Evolutionary conservation across 2,113 vertebrate genomes (phyloP), one percentile per base, ranked within the genome.

Genomic region (Desmodus rotundus): DNA sequence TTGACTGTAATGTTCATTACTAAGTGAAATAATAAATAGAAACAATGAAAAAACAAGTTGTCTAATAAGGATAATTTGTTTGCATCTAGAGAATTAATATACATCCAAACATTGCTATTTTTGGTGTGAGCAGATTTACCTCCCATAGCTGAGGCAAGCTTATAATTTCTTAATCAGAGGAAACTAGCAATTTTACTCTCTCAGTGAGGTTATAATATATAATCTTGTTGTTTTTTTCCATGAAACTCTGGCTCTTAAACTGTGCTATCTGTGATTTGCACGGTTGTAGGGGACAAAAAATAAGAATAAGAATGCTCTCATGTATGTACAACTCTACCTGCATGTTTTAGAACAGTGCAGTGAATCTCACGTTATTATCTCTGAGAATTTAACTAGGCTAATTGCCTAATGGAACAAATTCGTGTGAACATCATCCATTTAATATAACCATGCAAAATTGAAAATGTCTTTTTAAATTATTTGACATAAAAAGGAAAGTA

Each of bases 11-110:
- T 80, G 92, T 74, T 97, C 65, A 94, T 94, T 97, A 88, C 76
- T 82, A 93, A 97, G 84, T 88, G 52, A 97, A 98, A 98, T 97
- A 98, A 97, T 94, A 92, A 93, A 95, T 72, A 4, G n/a, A 67
- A 86, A 93, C 74, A 95, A 94, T 89, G 82, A 96, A 94, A 97
- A 95, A 43, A 96, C 68, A 85, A 87, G 7, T 96, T 96, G 50
- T 52, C 77, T 96, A 98, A 97, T 97, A 97, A 97, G 96, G 95
- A 96, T 93, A 96, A 98, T 97, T 98, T 98, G 93, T 98, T 98
- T 97, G 70, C 11, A 83, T 97, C 33, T 52, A 67, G 74, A 84
- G 70, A 95, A 97, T 96, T 95, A 92, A 97, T 96, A 95, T 93
- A 58, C 86, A 96, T 96, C 83, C 3, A 88, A 96, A 83, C 77